These are phyloP conservation scores for Augochlora pura DNA, from an alignment of 1,140 invertebrate genomes.

Conservation along the genomic window DNA sequence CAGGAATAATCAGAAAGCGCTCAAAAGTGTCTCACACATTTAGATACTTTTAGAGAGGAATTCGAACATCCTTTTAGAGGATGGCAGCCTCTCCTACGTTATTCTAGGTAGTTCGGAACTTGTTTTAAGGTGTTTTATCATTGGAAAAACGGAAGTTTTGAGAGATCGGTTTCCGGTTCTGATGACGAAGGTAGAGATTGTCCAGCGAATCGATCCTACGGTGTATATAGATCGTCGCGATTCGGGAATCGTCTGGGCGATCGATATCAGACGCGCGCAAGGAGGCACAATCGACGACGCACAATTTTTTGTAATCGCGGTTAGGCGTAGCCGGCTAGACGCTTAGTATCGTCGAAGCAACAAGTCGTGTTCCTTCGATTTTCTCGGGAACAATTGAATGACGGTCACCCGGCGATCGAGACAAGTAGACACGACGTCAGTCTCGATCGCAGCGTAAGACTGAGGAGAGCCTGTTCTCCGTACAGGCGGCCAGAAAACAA, in stretches of 20 bases:
- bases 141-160: not conserved
- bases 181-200: not conserved
- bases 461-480: constrained; percentile 3
- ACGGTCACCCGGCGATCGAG: constrained; percentile 35
- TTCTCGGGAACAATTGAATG: constrained; percentile 51
- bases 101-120: no score
- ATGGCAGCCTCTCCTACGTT: no score
- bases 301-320: constrained; percentile 32
- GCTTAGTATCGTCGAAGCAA: constrained; percentile 36
- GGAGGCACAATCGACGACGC: constrained; percentile 28
- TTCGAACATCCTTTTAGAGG: no score
- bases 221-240: not conserved
- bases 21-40: no score
- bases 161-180: not conserved
- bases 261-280: not conserved
- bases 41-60: no score
- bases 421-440: not conserved
- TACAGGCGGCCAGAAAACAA: not conserved
- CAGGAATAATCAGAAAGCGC: no score
- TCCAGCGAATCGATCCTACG: not conserved
- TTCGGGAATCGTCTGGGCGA: not conserved
- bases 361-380: constrained; percentile 44
- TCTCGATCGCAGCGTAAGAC: constrained; percentile 35
- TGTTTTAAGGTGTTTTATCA: not conserved
- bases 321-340: constrained; percentile 26